Conservation (phyloP, 2,113 vertebrate genomes). For the Puffinus mauretanicus region DNA sequence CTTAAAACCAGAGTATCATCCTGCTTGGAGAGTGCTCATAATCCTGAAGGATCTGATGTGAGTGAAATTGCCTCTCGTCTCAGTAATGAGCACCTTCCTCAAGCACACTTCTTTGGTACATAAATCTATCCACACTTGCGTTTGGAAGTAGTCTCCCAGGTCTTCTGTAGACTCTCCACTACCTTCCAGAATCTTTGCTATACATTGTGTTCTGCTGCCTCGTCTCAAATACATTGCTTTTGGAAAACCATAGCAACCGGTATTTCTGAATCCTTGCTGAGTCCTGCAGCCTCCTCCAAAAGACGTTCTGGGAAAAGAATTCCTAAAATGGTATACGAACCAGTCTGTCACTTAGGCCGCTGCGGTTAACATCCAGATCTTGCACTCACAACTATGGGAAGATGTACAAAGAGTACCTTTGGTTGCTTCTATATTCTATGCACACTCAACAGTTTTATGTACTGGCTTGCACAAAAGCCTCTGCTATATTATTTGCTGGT, state of each 20-base stretch:
- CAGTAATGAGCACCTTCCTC: background rate
- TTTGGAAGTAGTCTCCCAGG: background rate
- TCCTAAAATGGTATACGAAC: fast-evolving
- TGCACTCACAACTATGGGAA: background rate
- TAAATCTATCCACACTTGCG: background rate
- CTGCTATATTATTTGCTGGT: background rate
- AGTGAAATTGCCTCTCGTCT: background rate
- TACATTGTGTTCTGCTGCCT: background rate
- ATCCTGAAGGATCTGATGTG: background rate
- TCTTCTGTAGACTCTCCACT: background rate
- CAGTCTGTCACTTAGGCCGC: background rate
- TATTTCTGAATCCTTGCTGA: background rate
- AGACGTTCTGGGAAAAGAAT: background rate
- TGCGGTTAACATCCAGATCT: background rate
- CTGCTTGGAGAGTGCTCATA: background rate
- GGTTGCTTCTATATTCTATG: background rate
- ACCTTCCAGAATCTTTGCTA: background rate
- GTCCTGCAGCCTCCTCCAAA: background rate
- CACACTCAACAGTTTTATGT: background rate
- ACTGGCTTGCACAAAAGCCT: background rate
- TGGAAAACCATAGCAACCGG: background rate
- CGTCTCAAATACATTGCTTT: background rate
- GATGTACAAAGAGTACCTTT: background rate
- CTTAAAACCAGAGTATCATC: background rate
- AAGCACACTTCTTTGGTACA: background rate